Base-by-base conservation (phyloP, 1,140 invertebrate genomes). In the Neuroterus valhalla region DNA sequence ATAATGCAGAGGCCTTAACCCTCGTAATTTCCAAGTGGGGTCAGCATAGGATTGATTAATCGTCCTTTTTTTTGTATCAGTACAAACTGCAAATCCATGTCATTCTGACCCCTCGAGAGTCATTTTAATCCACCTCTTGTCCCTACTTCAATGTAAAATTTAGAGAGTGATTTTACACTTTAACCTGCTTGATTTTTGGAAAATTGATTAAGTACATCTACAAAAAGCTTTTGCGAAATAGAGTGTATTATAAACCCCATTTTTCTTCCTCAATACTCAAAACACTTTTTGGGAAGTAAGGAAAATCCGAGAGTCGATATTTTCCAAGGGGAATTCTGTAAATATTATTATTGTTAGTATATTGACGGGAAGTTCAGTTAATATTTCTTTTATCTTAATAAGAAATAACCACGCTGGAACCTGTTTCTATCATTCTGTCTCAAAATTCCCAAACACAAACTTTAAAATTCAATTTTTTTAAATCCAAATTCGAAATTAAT, bases 41-140 rank as follows among this genome's bases (percentile, higher is more conserved):
- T 52, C 76, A 71, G 72, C 66, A 50, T 10, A 38, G 74, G 75
- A 66, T 78, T 80, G 78, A 82, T 84, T 82, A 84, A 84, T 84
- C 68, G 80, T 75, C 5, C 15, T 44, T 23, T 66, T 73, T 66
- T 50, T 19, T 23, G 14, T 70, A 38, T 69, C 15, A 70, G 68
- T 66, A 62, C 66, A 46, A 68, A 46, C 44, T 42, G 21, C 46
- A 73, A 77, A 79, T 77, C 72, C 62, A 66, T 48, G 55, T 74
- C 77, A 80, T 80, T 68, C 72, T 62, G 44, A 38, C 70, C 74
- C 78, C 78, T 75, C 68, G 75, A 70, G 74, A 66, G 68, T 79
- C 72, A 70, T 78, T 81, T 70, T 70, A 68, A 69, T 66, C 76
- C 19, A 79, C 11, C 74, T 62, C 46, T 55, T 55, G 48, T 74